Percentiles rank a stretch among this genome's conserved stretches.
phyloP scores from a whole-genome alignment of 1,140 invertebrate species.

The Drosophila neocordata region DNA sequence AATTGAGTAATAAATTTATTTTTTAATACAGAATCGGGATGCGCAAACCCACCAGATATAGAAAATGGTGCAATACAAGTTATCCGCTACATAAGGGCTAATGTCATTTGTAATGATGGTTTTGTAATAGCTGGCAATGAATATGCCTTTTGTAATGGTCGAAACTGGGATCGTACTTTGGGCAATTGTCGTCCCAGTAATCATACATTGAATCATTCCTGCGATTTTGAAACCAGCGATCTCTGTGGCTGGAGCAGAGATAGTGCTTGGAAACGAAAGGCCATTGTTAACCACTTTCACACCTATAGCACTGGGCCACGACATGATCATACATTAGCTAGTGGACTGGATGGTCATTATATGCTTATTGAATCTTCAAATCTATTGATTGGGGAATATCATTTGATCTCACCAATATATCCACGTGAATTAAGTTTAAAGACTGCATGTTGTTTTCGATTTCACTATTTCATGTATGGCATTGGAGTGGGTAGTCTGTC shows the following conservation, averaged over 20 bases:
- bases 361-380: constrained; percentile 68
- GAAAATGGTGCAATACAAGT: constrained; percentile 32
- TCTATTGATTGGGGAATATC: constrained; percentile 14
- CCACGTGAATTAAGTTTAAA: constrained; percentile 50
- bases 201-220: constrained; percentile 40
- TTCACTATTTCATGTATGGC: constrained; percentile 79
- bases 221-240: constrained; percentile 73
- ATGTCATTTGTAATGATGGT: constrained; percentile 51
- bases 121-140: constrained; percentile 59
- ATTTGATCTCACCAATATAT: constrained; percentile 70
- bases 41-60: not conserved
- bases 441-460: constrained; percentile 73
- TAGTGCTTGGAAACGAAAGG: constrained; percentile 56
- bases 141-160: constrained; percentile 61
- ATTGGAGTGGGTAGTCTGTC: constrained; percentile 58
- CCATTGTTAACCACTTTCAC: constrained; percentile 40
- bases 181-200: constrained; percentile 63
- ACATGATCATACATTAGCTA: constrained; percentile 71
- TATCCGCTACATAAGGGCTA: constrained; percentile 4
- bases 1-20: not conserved
- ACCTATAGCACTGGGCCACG: constrained; percentile 63
- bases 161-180: constrained; percentile 61
- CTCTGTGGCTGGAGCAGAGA: constrained; percentile 65
- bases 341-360: constrained; percentile 61
- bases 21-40: constrained; percentile 46